Base-by-base conservation (phyloP, 2,797 vertebrate species). In the Molossus alvarezi region DNA sequence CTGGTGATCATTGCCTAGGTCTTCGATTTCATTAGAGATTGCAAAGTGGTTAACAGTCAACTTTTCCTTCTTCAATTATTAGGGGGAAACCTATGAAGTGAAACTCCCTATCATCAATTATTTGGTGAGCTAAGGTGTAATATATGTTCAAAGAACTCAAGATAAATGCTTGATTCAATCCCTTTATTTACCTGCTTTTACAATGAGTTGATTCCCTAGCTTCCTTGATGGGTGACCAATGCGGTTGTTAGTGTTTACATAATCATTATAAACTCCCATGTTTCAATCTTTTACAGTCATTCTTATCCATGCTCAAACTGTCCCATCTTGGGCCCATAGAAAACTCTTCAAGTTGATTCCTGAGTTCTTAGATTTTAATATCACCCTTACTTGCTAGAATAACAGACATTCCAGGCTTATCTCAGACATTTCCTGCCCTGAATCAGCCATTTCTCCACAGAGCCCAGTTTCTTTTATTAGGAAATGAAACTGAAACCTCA, bases 121-220 rank as follows among this genome's bases (percentile, higher is more conserved):
- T 71, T 87, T 88, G 77, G 25, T 89, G 90, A 71, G 73, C 75
- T 91, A 37, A 95, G 86, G 58, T 88, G 88, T 48, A 94, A 18
- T 48, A 53, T 14, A 45, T 41, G 5, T 55, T 65, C 45, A 88
- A 41, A 95, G 88, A 88, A 88, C 5, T 88, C 27, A 91, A 57
- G 67, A 93, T 37, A 87, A 88, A 92, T 13, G 27, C n/a, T 90
- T 87, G n/a, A 76, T 57, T 87, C 76, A 72, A 33, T 33, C 33
- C 33, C 33, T 33, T 33, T 33, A 91, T 51, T 79, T 60, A 76
- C 51, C 60, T 55, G 17, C 89, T 96, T 94, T 67, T 75, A 95
- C 77, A 77, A 87, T 72, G 94, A 90, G 10, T 51, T 82, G 23
- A 14, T 94, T 92, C n/a, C 53, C 27, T 48, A 93, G 23, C 20